Evolutionary conservation across 2,113 vertebrate genomes (phyloP), one percentile per base, ranked within the genome.

Genomic region (Garra rufa): DNA sequence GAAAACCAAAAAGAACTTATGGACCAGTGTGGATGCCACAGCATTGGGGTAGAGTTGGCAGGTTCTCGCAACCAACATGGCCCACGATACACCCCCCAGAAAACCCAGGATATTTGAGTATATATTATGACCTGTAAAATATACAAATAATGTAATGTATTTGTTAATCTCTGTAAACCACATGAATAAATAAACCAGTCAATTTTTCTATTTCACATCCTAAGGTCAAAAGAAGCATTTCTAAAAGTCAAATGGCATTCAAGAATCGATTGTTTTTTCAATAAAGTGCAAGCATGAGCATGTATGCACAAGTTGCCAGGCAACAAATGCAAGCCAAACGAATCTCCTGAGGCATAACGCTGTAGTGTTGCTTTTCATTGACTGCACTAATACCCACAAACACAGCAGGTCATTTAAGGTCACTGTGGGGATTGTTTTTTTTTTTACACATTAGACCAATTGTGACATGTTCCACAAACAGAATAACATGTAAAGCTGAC

Each of bases 1-100:
- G 95, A 96, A 97, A 90, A 98, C 96, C 92, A 97, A 94, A 92
- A 98, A 98, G 95, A 98, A 97, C 92, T 97, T 97, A 92, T 95
- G 95, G 92, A 98, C 96, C 91, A 98, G 94, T 82, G 96, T 97
- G 91, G 96, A 96, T 67, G 94, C 95, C 93, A 96, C 95, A 90
- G 96, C 97, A 90, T 98, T 97, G 91, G 97, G 97, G 93, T 98
- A 97, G 79, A 96, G 94, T 93, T 98, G 97, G 91, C 97, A 97
- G 86, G 96, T 97, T 92, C 96, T 94, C 90, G 96, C 97, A 83
- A 97, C 96, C 89, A 98, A 92, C 95, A 98, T 97, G 88, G 96
- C 96, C 96, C 96, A 97, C 52, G 97, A 98, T 81, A 97, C 95
- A 71, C 96, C 97, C 13, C 96, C 96, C 90, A 98, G 93, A 91